Evolutionary conservation across 2,113 vertebrate genomes (phyloP).

Genomic region (Jaculus jaculus): DNA sequence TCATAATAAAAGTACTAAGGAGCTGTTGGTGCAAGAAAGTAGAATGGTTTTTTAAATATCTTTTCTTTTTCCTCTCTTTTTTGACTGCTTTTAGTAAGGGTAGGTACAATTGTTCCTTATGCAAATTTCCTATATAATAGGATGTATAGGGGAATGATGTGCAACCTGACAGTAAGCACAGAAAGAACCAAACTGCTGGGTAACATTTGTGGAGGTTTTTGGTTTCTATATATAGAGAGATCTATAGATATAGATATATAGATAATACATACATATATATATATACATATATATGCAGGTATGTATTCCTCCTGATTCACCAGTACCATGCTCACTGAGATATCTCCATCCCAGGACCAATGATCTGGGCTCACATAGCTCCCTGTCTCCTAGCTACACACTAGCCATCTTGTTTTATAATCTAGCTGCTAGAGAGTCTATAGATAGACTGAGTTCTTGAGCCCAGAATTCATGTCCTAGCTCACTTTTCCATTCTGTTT

Average conservation of each 20-base stretch:
- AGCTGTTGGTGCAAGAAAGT: slow-evolving; percentile 3
- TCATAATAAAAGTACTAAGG: neutral
- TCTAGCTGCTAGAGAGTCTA: neutral
- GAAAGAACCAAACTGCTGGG: neutral
- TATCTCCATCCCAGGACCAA: neutral
- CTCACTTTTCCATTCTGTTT: neutral
- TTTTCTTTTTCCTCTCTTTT: slow-evolving; percentile 35
- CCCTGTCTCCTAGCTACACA: neutral
- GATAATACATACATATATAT: no score
- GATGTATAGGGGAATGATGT: neutral
- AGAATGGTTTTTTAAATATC: neutral
- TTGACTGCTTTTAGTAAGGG: neutral
- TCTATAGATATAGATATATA: no score
- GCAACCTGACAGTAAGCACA: neutral
- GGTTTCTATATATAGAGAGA: no score
- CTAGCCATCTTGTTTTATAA: neutral
- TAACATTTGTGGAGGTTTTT: neutral
- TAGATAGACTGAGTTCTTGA: neutral
- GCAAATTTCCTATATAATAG: neutral
- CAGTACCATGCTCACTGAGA: neutral
- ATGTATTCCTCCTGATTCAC: neutral
- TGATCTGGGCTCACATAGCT: neutral
- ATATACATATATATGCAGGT: no score
- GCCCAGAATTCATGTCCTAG: neutral
- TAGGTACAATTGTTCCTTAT: neutral